Conservation (phyloP, 1,140 invertebrate species). For the Drosophila grimshawi region DNA sequence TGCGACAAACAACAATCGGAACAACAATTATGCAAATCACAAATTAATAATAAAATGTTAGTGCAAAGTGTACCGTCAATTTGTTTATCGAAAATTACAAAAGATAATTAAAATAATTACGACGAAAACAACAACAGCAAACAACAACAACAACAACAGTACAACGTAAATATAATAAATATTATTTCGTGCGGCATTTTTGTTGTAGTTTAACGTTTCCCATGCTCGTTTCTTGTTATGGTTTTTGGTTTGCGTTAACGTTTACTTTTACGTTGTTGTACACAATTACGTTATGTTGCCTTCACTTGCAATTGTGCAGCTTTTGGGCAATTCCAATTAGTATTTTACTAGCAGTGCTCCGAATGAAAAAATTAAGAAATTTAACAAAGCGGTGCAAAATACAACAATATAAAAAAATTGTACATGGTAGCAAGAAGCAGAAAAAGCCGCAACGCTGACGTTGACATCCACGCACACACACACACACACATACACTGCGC, state of each 20-base stretch:
- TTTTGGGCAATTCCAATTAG: conserved; percentile 68
- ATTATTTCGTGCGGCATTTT: conserved; percentile 36
- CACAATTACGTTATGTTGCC: conserved; percentile 6
- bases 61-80: conserved; percentile 25
- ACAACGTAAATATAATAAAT: conserved; percentile 50
- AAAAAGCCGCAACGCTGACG: conserved; percentile 77
- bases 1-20: conserved; percentile 46
- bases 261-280: neutral
- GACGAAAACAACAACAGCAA: conserved; percentile 5
- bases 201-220: conserved; percentile 27
- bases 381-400: conserved; percentile 69
- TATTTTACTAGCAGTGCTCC: conserved; percentile 50
- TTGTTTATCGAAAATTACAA: conserved; percentile 41
- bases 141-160: conserved; percentile 36
- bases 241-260: neutral
- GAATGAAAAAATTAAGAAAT: conserved; percentile 44
- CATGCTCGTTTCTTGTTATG: conserved; percentile 37
- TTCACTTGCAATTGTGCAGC: conserved; percentile 28
- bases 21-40: conserved; percentile 30
- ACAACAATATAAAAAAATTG: conserved; percentile 50
- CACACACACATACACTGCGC: conserved; percentile 14
- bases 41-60: conserved; percentile 22
- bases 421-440: conserved; percentile 65
- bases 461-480: conserved; percentile 43
- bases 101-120: conserved; percentile 41